Base-by-base conservation (phyloP, 2,797 vertebrate genomes). In the Agapornis canus region DNA sequence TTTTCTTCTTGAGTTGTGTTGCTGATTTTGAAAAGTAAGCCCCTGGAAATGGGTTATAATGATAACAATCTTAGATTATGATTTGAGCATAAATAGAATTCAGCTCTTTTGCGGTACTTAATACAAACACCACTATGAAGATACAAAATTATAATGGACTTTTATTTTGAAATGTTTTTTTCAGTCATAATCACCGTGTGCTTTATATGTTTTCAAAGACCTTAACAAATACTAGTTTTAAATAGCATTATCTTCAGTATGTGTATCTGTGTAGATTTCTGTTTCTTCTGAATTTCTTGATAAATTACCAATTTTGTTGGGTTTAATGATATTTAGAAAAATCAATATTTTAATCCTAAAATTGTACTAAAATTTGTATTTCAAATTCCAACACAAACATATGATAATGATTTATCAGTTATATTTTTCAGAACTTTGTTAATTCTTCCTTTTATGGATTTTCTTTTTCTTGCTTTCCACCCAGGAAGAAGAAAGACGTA, bases 401-500 rank as follows among this genome's bases (percentile, higher is more conserved):
- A 7, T 25, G 27, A 37, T 32, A 19, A 32, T 59, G 52, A 76
- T 42, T 32, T 56, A 29, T 68, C 35, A 47, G 29, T 52, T 61
- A 16, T 61, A 13, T 13, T 68, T 82, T 54, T 70, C 32, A 37
- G 35, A 94, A 49, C 10, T 2, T 6, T 7, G 9, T 79, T 35
- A n/a, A 21, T 76, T 73, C 3, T 10, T 72, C 6, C 17, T 77
- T 57, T 79, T 84, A 93, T 52, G 69, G 65, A 39, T 37, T 61
- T 75, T 10, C 78, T 82, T 48, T 40, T 5, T 54, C 7, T 93
- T 73, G 60, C 92, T 75, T 68, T 70, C 96, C 21, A 37, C 97
- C 61, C 96, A 99, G 99, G 99, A 99, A 97, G 99, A 99, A 98
- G 99, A 99, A 98, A 99, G 99, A 98, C 99, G 99, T 91, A 98